These are phyloP conservation scores for Caenorhabditis sp. DNA, from an alignment of 2,888 invertebrate genomes.

Conservation along the genomic window DNA sequence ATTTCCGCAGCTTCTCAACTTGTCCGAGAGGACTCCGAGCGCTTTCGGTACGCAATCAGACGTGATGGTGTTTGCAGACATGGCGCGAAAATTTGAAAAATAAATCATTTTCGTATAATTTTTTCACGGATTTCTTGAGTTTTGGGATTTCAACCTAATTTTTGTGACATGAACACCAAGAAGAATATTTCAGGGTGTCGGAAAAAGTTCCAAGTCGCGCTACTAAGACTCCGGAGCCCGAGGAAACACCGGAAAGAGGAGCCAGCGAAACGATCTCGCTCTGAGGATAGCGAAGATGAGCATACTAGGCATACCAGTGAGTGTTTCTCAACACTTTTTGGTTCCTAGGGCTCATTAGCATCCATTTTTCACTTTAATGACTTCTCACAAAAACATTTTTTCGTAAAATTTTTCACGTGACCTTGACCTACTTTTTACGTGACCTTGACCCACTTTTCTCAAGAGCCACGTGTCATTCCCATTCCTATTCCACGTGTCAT, in stretches of 20 bases:
- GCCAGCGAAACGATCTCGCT: conserved; percentile 11
- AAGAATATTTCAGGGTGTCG: conserved; percentile 15
- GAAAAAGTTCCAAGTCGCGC: conserved; percentile 7
- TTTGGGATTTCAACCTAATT: not conserved
- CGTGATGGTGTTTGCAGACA: conserved; percentile 35
- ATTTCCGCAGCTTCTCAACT: not conserved
- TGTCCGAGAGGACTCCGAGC: conserved; percentile 24
- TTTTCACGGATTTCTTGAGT: not conserved
- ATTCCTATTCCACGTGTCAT: no score
- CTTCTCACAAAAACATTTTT: no score
- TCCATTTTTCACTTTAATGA: no score
- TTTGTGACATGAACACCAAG: not conserved
- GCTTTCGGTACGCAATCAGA: not conserved
- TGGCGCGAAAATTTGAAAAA: not conserved
- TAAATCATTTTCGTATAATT: not conserved
- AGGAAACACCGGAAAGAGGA: conserved; percentile 20
- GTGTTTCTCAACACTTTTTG: no score
- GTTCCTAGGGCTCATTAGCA: no score
- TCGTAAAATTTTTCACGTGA: no score
- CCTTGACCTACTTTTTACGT: no score
- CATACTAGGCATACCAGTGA: conserved; percentile 30
- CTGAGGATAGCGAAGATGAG: conserved; percentile 37
- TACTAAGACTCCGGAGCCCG: conserved; percentile 4
- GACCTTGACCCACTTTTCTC: no score
- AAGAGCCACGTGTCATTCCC: no score